phyloP scores from a whole-genome alignment of 2,113 vertebrate species.

The Ancistrus triradiatus region DNA sequence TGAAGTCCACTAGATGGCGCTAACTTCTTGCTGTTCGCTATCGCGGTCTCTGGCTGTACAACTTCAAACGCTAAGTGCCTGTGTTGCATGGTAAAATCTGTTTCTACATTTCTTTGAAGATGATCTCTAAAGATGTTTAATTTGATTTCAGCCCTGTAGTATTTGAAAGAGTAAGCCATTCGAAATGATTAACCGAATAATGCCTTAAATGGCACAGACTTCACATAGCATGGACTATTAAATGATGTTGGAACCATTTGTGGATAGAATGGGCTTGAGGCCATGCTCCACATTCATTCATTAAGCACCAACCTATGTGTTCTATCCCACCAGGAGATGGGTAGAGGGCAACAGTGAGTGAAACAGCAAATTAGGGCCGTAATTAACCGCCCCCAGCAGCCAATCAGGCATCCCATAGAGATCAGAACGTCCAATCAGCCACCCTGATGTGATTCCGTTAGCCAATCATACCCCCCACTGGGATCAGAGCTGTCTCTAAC shows the following conservation, averaged over 20 bases:
- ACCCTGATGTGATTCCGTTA: conserved; percentile 12
- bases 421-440: conserved; percentile 40
- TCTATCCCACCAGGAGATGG: conserved; percentile 12
- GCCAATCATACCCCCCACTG: conserved; percentile 31
- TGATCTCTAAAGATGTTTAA: no score
- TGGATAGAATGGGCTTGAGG: not conserved
- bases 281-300: not conserved
- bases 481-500: conserved; percentile 26
- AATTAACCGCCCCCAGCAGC: conserved; percentile 34
- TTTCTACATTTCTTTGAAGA: no score
- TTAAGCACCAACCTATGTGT: not conserved
- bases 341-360: conserved; percentile 18
- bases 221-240: not conserved
- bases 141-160: no score
- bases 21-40: not conserved
- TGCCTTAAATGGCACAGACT: not conserved
- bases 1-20: conserved; percentile 15
- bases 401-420: conserved; percentile 32
- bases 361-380: conserved; percentile 24
- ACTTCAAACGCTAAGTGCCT: no score
- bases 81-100: no score
- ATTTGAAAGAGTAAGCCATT: not conserved
- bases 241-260: not conserved
- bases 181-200: not conserved
- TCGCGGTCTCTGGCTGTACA: not conserved